These are phyloP conservation scores for Prosapia bicincta DNA, from an alignment of 2,888 invertebrate species.

Conservation along the genomic window DNA sequence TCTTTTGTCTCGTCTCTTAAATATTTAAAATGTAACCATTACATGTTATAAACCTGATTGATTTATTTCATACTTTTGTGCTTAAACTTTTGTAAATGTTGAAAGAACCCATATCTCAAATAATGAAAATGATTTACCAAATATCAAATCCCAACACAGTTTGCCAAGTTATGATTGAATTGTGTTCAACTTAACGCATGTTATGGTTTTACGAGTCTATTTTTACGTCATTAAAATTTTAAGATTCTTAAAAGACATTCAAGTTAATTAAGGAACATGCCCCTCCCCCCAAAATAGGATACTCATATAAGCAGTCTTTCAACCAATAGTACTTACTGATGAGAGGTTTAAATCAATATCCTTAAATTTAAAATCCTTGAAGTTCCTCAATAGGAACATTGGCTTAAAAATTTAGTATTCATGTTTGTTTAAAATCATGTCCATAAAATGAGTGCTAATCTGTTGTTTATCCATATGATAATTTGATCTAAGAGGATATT, in stretches of 20 bases:
- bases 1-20: too few relatives aligned
- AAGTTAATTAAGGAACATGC: constrained; percentile 10
- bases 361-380: constrained; percentile 12
- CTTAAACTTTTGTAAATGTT: too few relatives aligned
- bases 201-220: constrained; percentile 7
- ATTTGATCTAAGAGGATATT: constrained; percentile 14
- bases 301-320: background rate
- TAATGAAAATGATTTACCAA: too few relatives aligned
- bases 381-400: constrained; percentile 8
- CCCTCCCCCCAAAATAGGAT: constrained; percentile 3
- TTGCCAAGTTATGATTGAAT: constrained; percentile 12
- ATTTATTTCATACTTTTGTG: too few relatives aligned
- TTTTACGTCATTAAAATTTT: constrained; percentile 12
- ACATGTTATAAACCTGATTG: too few relatives aligned
- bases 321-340: constrained; percentile 16
- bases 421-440: constrained; percentile 3
- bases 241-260: constrained; percentile 18
- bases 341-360: constrained; percentile 8
- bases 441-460: constrained; percentile 6
- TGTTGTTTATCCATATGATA: constrained; percentile 10
- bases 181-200: constrained; percentile 6
- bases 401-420: constrained; percentile 5
- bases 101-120: too few relatives aligned
- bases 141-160: too few relatives aligned
- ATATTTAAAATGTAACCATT: too few relatives aligned